Conservation (phyloP, 2,888 invertebrate genomes). For the Pelosia muscerda region DNA sequence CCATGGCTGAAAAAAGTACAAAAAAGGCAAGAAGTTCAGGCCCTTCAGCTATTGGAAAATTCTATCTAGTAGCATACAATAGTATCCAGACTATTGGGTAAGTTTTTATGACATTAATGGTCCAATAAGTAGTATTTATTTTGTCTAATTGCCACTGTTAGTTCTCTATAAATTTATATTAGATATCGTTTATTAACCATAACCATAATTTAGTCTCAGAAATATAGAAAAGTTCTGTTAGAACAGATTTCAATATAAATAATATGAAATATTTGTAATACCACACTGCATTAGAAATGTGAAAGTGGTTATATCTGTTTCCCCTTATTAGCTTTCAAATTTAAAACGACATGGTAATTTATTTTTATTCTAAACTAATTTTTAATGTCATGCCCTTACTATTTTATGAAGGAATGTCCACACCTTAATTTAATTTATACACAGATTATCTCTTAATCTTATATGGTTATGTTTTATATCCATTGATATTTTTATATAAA, state of each 20-base stretch:
- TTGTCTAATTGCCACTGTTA: background rate
- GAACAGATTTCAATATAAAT: background rate
- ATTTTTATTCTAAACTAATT: background rate
- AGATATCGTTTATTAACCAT: background rate
- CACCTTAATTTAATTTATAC: too few relatives aligned
- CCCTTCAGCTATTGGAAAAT: slow-evolving; percentile 84
- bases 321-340: background rate
- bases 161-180: background rate
- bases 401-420: too few relatives aligned
- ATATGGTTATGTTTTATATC: too few relatives aligned
- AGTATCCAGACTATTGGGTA: slow-evolving; percentile 91
- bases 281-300: background rate
- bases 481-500: too few relatives aligned
- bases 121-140: background rate
- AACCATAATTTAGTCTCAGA: background rate
- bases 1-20: slow-evolving; percentile 62
- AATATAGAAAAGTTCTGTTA: background rate
- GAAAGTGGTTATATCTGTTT: background rate
- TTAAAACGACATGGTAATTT: background rate
- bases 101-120: slow-evolving; percentile 60
- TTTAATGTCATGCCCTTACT: background rate
- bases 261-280: background rate
- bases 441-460: too few relatives aligned
- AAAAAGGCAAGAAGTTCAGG: slow-evolving; percentile 75
- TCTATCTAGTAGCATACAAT: slow-evolving; percentile 91